phyloP scores from a whole-genome alignment of 2,113 vertebrate genomes.

The Telmatochromis brichardi region DNA sequence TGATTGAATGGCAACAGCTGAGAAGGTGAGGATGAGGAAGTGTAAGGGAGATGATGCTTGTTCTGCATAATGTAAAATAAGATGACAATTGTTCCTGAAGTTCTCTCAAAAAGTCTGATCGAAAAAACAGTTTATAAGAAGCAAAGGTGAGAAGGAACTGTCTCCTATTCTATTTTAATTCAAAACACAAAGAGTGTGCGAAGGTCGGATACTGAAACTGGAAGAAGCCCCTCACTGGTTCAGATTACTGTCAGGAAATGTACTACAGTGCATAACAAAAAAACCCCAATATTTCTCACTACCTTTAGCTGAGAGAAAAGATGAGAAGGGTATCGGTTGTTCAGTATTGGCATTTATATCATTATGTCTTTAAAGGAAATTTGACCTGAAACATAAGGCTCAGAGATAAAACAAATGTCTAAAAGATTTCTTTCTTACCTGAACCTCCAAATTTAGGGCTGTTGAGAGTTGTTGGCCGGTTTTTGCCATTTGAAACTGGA shows the following conservation, averaged over 20 bases:
- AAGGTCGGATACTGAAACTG: background rate
- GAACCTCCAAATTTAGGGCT: conserved; percentile 84
- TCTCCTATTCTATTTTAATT: background rate
- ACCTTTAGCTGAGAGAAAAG: background rate
- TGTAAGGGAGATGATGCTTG: background rate
- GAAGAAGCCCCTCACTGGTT: background rate
- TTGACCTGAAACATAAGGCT: background rate
- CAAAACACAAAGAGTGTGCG: background rate
- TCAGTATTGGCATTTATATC: background rate
- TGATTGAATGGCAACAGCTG: conserved; percentile 59
- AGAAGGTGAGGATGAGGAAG: conserved; percentile 45
- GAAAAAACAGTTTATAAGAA: background rate
- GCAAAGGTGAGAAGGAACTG: background rate
- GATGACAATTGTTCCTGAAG: background rate
- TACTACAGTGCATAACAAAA: background rate
- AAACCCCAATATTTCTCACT: background rate
- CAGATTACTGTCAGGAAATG: background rate
- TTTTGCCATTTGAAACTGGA: conserved; percentile 88
- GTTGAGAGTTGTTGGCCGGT: conserved; percentile 80
- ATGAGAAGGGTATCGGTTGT: background rate
- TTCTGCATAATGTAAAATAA: conserved; percentile 2
- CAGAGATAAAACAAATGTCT: background rate
- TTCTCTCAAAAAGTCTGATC: background rate
- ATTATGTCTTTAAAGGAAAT: background rate
- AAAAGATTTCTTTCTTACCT: conserved; percentile 68